phyloP scores from a whole-genome alignment of 2,888 invertebrate species.

The Erebia palarica region DNA sequence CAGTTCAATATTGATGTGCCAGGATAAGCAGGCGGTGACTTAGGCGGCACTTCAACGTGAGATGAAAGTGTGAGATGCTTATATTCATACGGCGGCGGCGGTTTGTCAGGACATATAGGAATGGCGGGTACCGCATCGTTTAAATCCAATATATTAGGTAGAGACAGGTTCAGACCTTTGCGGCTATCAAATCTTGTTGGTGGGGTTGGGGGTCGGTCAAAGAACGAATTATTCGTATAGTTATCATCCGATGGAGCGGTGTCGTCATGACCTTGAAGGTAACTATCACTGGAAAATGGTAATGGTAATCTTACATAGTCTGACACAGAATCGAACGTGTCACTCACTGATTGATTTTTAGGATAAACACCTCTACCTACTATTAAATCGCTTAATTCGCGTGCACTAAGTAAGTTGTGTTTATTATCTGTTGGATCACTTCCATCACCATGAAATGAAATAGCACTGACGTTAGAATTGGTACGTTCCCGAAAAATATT shows the following conservation, averaged over 20 bases:
- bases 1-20: conserved; percentile 56
- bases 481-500: conserved; percentile 85
- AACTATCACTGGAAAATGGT: conserved; percentile 81
- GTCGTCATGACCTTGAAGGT: conserved; percentile 82
- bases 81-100: conserved; percentile 88
- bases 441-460: conserved; percentile 93
- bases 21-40: conserved; percentile 87
- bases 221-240: conserved; percentile 74
- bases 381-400: conserved; percentile 91
- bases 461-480: conserved; percentile 90
- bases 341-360: conserved; percentile 88
- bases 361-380: conserved; percentile 91
- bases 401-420: conserved; percentile 89
- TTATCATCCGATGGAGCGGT: conserved; percentile 83
- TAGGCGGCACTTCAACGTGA: conserved; percentile 57
- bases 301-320: conserved; percentile 92
- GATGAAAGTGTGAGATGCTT: conserved; percentile 82
- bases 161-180: conserved; percentile 68
- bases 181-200: conserved; percentile 87
- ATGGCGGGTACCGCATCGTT: conserved; percentile 53
- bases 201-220: conserved; percentile 85
- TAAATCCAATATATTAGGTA: conserved; percentile 74
- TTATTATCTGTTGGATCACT: conserved; percentile 92
- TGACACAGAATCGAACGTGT: conserved; percentile 93
- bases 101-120: conserved; percentile 67